Evolutionary conservation across 2,113 vertebrate species (phyloP).

Genomic region (Saimiri boliviensis): DNA sequence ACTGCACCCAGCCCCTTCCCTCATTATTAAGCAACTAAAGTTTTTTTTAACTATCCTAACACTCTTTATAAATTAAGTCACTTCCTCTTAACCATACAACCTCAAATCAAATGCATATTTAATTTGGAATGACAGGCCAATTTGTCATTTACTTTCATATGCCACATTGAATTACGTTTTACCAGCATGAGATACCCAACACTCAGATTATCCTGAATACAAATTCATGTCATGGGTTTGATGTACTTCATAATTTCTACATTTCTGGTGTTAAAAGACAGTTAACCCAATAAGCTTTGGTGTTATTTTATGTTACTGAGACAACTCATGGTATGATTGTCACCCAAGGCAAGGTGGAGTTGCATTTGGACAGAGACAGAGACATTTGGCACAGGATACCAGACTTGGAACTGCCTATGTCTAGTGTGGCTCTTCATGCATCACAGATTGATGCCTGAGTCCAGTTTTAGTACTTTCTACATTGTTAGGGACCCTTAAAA

Average conservation of each 20-base stretch:
- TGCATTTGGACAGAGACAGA: not conserved
- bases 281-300: not conserved
- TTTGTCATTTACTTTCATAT: slow-evolving; percentile 49
- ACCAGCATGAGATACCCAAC: slow-evolving; percentile 37
- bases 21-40: not conserved
- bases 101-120: slow-evolving; percentile 43
- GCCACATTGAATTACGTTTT: slow-evolving; percentile 55
- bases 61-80: slow-evolving; percentile 36
- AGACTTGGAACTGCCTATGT: not conserved
- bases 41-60: not conserved
- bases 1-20: not conserved
- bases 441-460: not conserved
- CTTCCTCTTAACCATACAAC: slow-evolving; percentile 16
- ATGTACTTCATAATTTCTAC: not conserved
- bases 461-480: not conserved
- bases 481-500: not conserved
- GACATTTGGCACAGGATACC: not conserved
- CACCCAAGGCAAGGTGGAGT: not conserved
- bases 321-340: not conserved
- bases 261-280: slow-evolving; percentile 8
- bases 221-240: not conserved
- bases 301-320: not conserved
- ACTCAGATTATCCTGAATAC: not conserved
- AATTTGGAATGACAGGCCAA: slow-evolving; percentile 36
- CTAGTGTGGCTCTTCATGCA: not conserved